Evolutionary conservation across 2,888 invertebrate species (phyloP).

Genomic region (Thysanoteuthis rhombus): DNA sequence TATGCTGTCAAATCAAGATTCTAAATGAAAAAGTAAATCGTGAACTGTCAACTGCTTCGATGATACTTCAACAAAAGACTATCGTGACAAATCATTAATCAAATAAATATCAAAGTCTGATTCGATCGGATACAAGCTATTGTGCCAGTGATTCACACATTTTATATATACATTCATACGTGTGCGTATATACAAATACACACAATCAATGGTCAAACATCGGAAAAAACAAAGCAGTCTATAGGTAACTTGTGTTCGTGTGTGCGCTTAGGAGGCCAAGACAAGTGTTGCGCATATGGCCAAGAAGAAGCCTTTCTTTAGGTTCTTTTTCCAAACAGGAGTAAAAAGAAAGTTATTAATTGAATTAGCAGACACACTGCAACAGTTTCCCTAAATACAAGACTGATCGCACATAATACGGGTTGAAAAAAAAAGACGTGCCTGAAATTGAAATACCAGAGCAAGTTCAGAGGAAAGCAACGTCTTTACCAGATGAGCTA

Average conservation of each 20-base stretch:
- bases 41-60: too few species aligned
- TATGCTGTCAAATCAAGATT: too few species aligned
- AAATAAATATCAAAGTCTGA: too few species aligned
- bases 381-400: not conserved
- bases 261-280: not conserved
- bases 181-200: not conserved
- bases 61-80: too few species aligned
- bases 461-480: not conserved
- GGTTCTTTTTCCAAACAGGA: too few species aligned
- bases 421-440: accelerated
- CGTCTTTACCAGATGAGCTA: not conserved
- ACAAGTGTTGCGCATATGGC: not conserved
- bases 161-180: not conserved
- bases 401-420: not conserved
- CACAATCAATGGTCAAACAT: not conserved
- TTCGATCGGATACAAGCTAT: too few species aligned
- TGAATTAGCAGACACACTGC: too few species aligned
- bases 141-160: too few species aligned
- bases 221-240: not conserved
- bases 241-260: not conserved
- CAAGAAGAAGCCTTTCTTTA: too few species aligned
- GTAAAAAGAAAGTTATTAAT: too few species aligned
- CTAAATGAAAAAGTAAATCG: too few species aligned
- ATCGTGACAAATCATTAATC: too few species aligned
- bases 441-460: not conserved